phyloP scores from a whole-genome alignment of 2,888 invertebrate species.

The Drosophila kambysellisi region DNA sequence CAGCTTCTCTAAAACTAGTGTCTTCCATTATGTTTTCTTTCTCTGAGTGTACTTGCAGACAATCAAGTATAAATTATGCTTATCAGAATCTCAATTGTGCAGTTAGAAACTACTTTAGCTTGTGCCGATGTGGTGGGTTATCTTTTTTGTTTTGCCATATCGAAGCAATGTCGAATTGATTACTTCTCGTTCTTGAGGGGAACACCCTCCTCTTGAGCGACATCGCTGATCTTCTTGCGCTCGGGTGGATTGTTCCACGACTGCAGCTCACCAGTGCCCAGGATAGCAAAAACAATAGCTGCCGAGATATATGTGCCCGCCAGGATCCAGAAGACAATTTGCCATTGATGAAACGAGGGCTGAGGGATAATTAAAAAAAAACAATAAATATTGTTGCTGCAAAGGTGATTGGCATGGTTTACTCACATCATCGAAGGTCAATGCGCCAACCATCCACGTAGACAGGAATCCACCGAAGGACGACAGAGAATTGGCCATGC shows the following conservation, averaged over 20 bases:
- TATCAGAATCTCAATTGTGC: conserved; percentile 69
- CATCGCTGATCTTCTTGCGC: conserved; percentile 66
- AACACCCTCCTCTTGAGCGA: conserved; percentile 83
- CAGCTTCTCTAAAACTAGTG: conserved; percentile 65
- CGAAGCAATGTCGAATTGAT: conserved; percentile 20
- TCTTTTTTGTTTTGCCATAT: conserved; percentile 4
- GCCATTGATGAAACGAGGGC: conserved; percentile 92
- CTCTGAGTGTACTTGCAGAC: conserved; percentile 12
- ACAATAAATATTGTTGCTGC: conserved; percentile 1
- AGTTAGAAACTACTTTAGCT: conserved; percentile 71
- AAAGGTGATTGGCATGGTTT: too few species aligned
- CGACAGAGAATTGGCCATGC: conserved; percentile 94
- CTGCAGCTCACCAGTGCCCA: conserved; percentile 88
- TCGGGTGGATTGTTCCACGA: conserved; percentile 86
- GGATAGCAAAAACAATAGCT: conserved; percentile 87
- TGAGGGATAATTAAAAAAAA: conserved; percentile 71
- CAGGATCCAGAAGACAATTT: conserved; percentile 92
- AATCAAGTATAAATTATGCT: conserved; percentile 37
- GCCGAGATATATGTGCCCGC: conserved; percentile 90
- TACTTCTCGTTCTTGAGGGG: conserved; percentile 84
- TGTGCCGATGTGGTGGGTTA: conserved; percentile 67
- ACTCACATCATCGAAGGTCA: conserved; percentile 90
- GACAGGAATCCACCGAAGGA: conserved; percentile 93
- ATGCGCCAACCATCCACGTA: conserved; percentile 91
- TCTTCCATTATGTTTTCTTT: conserved; percentile 55